Evolutionary conservation across 2,113 vertebrate species (phyloP).

Genomic region (Labeo catla): DNA sequence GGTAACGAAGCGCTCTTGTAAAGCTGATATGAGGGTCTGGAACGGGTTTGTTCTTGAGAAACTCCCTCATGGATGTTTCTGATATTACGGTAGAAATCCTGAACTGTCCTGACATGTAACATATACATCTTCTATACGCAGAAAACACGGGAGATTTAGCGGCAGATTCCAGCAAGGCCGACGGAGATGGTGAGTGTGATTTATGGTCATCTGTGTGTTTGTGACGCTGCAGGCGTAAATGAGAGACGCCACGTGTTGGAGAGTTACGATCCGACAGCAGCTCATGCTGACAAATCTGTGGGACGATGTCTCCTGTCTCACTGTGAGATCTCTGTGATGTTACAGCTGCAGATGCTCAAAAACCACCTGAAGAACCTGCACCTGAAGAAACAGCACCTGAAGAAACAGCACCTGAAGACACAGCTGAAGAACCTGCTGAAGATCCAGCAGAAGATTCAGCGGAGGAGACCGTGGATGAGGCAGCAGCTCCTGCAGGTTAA

Average conservation of each 20-base stretch:
- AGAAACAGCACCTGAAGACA: neutral
- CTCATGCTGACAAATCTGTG: neutral
- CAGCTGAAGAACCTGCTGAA: no score
- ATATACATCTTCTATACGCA: neutral
- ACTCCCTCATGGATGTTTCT: neutral
- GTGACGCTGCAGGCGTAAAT: no score
- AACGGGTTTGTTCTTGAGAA: constrained; percentile 33
- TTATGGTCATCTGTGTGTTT: neutral
- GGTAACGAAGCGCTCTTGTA: neutral
- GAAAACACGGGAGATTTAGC: neutral
- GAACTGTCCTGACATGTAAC: constrained; percentile 30
- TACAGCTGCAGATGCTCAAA: neutral
- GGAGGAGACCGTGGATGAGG: neutral
- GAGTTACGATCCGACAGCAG: neutral
- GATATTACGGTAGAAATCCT: neutral
- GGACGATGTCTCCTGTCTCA: neutral
- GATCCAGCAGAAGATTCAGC: neutral
- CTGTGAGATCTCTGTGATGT: neutral
- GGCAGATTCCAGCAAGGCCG: neutral
- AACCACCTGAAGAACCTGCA: neutral
- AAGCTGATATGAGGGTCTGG: neutral
- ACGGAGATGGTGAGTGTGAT: neutral
- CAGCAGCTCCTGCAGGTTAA: neutral
- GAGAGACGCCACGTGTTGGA: neutral
- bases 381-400: neutral